Conservation (phyloP, 2,888 invertebrate species). For the Rhagium mordax region DNA sequence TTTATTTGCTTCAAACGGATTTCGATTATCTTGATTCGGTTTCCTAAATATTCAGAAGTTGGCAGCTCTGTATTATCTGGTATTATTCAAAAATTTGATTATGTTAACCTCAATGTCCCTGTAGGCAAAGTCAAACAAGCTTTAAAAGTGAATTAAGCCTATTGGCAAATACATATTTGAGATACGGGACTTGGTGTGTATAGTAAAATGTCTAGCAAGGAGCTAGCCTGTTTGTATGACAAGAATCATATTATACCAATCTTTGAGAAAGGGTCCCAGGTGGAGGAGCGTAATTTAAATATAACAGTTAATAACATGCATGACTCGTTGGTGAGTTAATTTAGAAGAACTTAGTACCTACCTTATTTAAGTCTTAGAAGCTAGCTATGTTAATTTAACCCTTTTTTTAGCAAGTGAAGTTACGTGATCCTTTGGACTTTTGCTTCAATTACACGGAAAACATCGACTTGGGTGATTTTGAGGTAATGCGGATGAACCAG, state of each 20-base stretch:
- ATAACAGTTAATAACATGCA: constrained; percentile 49
- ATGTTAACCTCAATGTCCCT: no score
- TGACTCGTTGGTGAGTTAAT: constrained; percentile 51
- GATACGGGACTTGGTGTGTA: not conserved
- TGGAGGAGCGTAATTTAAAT: constrained; percentile 51
- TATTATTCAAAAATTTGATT: not conserved
- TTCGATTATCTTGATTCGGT: no score
- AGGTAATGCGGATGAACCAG: constrained; percentile 63
- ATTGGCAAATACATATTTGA: not conserved
- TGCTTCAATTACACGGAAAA: constrained; percentile 64
- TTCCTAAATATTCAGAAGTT: no score
- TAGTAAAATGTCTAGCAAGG: constrained; percentile 28
- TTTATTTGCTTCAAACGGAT: no score
- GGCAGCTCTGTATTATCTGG: no score
- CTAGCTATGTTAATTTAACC: not conserved
- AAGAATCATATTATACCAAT: constrained; percentile 51
- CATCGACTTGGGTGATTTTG: constrained; percentile 62
- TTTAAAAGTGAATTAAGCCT: not conserved
- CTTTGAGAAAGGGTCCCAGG: constrained; percentile 41
- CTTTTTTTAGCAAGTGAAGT: constrained; percentile 61
- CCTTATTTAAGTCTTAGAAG: constrained; percentile 22
- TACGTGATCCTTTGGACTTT: constrained; percentile 61
- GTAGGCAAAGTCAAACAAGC: no score
- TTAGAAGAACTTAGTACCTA: no score
- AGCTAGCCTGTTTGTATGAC: constrained; percentile 50